phyloP scores from a whole-genome alignment of 37 sponge, comb jelly and placozoan species.

The Aplysina aerophoba region DNA sequence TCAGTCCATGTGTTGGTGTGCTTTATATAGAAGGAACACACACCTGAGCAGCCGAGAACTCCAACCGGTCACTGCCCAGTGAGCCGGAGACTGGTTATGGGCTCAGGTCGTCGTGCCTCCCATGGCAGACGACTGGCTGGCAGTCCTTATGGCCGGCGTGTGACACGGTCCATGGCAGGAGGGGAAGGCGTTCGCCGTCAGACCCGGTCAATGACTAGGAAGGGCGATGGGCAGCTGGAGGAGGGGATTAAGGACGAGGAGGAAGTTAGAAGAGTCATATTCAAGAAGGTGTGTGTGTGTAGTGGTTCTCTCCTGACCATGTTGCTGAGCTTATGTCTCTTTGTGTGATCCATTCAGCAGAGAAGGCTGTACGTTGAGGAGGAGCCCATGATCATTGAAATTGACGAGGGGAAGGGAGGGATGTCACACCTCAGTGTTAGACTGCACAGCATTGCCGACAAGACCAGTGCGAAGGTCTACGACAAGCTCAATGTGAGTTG shows the following conservation, averaged over 20 bases:
- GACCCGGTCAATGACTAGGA: slow-evolving; percentile 60
- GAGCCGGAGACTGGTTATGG: slow-evolving; percentile 12
- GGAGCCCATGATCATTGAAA: slow-evolving; percentile 54
- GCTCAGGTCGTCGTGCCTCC: neutral
- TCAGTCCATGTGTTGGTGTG: neutral
- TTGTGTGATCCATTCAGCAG: neutral
- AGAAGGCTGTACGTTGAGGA: slow-evolving; percentile 20
- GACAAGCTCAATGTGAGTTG: slow-evolving; percentile 62
- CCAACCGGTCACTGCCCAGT: neutral
- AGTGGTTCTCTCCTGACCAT: neutral
- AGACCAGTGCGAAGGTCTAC: slow-evolving; percentile 66
- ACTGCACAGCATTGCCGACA: slow-evolving; percentile 26
- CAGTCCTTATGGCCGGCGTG: neutral
- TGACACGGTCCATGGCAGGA: neutral
- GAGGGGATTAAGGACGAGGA: slow-evolving; percentile 61
- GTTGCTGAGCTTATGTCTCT: neutral
- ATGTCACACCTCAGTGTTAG: neutral
- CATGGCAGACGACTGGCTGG: neutral
- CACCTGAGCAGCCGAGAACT: slow-evolving; percentile 2
- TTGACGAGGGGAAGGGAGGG: slow-evolving; percentile 46
- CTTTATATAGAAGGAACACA: neutral
- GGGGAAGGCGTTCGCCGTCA: neutral
- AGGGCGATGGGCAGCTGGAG: neutral
- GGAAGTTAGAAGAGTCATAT: slow-evolving; percentile 44
- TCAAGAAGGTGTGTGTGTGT: slow-evolving; percentile 22